Conservation (phyloP, 2,888 invertebrate genomes). For the Adelognathus sp. region DNA sequence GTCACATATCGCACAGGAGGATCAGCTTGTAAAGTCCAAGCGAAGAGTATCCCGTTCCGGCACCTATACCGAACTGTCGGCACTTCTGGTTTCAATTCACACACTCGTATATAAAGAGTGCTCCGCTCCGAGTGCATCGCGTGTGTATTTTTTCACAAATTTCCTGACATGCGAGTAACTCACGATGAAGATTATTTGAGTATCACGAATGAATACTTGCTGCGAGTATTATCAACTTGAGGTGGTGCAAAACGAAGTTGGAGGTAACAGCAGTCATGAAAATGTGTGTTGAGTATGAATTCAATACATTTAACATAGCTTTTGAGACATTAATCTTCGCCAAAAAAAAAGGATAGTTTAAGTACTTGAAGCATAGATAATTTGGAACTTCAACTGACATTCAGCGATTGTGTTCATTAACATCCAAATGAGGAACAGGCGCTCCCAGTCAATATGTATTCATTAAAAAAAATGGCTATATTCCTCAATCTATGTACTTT, state of each 20-base stretch:
- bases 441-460: no score
- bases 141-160: background rate
- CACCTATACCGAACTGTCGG: slow-evolving; percentile 4
- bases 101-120: background rate
- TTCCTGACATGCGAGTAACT: background rate
- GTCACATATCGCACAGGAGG: background rate
- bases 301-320: background rate
- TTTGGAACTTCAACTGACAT: no score
- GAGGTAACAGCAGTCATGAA: background rate
- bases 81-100: background rate
- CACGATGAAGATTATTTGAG: background rate
- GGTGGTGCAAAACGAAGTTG: background rate
- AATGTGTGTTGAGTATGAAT: background rate
- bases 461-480: no score
- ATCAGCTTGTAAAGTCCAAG: background rate
- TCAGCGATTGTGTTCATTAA: no score
- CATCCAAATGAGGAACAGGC: no score
- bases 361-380: no score
- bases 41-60: slow-evolving; percentile 3
- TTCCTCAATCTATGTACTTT: no score
- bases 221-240: background rate
- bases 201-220: background rate
- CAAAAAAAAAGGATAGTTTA: no score
- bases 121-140: background rate
- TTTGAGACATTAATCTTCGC: no score